Conservation (phyloP, 2,888 invertebrate species). For the Lithophane leautieri region DNA sequence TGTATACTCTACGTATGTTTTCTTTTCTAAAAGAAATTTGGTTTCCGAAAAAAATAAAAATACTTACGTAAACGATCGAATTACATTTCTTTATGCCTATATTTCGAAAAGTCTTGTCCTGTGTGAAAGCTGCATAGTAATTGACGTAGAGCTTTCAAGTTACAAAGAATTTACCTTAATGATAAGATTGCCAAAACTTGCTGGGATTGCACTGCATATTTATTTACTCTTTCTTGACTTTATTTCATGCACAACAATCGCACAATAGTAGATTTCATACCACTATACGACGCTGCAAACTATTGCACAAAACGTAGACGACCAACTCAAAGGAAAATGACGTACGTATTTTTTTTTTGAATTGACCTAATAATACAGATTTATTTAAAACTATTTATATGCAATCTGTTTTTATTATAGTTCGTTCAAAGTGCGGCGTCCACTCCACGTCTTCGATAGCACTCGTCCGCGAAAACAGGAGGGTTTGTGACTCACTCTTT, state of each 20-base stretch:
- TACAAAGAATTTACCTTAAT: background rate
- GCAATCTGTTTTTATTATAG: slow-evolving; percentile 6
- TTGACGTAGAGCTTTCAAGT: slow-evolving; percentile 1
- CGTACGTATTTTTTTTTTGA: too few relatives aligned
- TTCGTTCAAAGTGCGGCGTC: slow-evolving; percentile 26
- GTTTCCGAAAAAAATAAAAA: background rate
- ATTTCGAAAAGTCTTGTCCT: too few relatives aligned
- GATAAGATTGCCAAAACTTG: background rate
- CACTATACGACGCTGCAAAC: background rate
- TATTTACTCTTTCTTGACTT: background rate
- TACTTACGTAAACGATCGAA: too few relatives aligned
- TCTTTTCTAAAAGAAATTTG: background rate
- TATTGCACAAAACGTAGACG: background rate
- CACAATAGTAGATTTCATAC: background rate
- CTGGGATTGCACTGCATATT: too few relatives aligned
- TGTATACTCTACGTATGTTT: slow-evolving; percentile 7
- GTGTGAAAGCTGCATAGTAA: background rate
- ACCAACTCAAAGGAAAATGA: too few relatives aligned
- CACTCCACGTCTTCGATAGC: slow-evolving; percentile 27
- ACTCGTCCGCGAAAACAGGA: slow-evolving; percentile 23
- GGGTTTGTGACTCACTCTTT: slow-evolving; percentile 39
- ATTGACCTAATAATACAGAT: background rate
- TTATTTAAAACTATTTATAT: slow-evolving; percentile 13
- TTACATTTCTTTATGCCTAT: background rate
- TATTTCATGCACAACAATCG: background rate